These are phyloP conservation scores for Urocolius indicus DNA, from an alignment of 2,113 vertebrate species.

Conservation along the genomic window DNA sequence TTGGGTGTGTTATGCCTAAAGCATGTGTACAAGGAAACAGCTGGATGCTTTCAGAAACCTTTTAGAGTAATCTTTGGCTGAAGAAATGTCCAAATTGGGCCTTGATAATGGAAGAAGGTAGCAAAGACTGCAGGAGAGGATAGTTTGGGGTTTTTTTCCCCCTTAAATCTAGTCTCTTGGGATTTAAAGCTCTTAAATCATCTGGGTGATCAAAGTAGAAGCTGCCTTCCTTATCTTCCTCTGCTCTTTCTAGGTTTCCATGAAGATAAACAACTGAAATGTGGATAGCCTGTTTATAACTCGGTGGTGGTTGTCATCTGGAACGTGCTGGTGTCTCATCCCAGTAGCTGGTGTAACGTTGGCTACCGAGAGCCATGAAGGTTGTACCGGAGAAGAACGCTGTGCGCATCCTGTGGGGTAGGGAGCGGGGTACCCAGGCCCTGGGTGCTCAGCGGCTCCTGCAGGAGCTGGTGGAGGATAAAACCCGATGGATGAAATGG, in stretches of 20 bases:
- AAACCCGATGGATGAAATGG: slow-evolving; percentile 98
- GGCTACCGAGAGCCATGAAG: slow-evolving; percentile 80
- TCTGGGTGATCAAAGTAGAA: neutral
- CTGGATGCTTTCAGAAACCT: neutral
- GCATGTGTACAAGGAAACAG: neutral
- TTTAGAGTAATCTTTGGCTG: neutral
- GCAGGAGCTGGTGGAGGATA: slow-evolving; percentile 97
- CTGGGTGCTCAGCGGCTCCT: slow-evolving; percentile 92
- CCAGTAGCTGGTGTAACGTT: slow-evolving; percentile 56
- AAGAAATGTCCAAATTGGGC: neutral
- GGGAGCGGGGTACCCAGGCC: slow-evolving; percentile 90
- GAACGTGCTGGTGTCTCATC: slow-evolving; percentile 60
- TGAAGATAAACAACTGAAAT: slow-evolving; percentile 76
- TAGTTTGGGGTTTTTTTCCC: neutral
- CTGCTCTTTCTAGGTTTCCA: slow-evolving; percentile 73
- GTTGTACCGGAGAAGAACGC: slow-evolving; percentile 95
- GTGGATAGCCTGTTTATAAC: slow-evolving; percentile 78
- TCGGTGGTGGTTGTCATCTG: slow-evolving; percentile 70
- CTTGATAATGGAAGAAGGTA: neutral
- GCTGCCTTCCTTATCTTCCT: slow-evolving; percentile 25
- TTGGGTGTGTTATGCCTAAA: neutral
- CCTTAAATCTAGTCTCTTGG: neutral
- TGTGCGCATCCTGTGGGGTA: slow-evolving; percentile 91
- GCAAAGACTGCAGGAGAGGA: neutral
- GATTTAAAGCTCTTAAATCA: neutral